phyloP scores from a whole-genome alignment of 2,797 vertebrate species.

The Vultur gryphus region DNA sequence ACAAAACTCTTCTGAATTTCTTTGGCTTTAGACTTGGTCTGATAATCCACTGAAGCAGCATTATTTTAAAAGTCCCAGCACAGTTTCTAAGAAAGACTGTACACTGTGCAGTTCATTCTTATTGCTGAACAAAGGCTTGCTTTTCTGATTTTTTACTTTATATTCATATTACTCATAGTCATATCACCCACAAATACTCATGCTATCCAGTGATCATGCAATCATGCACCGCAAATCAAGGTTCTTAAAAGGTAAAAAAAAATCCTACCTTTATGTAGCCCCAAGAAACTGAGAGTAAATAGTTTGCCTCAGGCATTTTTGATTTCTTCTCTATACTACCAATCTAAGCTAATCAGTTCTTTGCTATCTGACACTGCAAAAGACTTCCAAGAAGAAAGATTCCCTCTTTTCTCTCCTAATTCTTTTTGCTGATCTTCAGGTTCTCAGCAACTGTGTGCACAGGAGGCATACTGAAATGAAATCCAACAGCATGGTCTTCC shows the following conservation, averaged over 20 bases:
- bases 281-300: conserved; percentile 96
- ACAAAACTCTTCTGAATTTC: not conserved
- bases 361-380: conserved; percentile 44
- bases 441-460: conserved; percentile 61
- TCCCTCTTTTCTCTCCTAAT: conserved; percentile 1
- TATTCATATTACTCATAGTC: not conserved
- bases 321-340: conserved; percentile 29
- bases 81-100: not conserved
- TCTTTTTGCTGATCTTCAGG: conserved; percentile 39
- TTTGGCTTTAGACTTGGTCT: not conserved
- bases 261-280: conserved; percentile 98
- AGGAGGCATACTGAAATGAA: conserved; percentile 54
- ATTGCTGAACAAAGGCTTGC: not conserved
- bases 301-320: conserved; percentile 99
- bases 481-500: conserved; percentile 64
- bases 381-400: conserved; percentile 36
- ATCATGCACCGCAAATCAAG: conserved; percentile 15
- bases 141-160: not conserved
- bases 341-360: conserved; percentile 49
- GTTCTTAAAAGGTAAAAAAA: conserved; percentile 46
- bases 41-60: not conserved
- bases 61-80: not conserved
- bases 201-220: conserved; percentile 20
- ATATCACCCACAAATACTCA: not conserved
- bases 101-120: not conserved